Conservation (phyloP, 2,797 vertebrate genomes). For the Sarcophilus harrisii region DNA sequence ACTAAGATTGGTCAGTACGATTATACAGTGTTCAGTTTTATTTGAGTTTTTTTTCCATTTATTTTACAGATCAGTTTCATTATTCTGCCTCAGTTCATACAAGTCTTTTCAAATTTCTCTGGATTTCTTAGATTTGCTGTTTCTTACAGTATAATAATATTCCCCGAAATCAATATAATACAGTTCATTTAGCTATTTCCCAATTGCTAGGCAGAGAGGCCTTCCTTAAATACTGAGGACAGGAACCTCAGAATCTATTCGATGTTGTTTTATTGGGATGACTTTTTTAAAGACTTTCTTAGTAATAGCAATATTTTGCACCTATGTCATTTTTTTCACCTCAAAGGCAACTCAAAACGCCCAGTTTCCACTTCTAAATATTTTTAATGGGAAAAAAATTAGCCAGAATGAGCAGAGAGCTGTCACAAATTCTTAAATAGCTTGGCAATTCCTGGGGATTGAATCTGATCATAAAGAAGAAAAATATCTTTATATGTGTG, state of each 20-base stretch:
- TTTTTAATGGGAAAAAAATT: not conserved
- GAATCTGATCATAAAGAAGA: not conserved
- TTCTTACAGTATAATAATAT: not conserved
- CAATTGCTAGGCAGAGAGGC: not conserved
- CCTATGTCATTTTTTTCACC: conserved; percentile 44
- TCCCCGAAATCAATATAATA: not conserved
- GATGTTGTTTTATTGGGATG: not conserved
- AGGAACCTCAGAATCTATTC: not conserved
- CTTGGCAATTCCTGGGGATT: not conserved
- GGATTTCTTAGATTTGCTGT: not conserved
- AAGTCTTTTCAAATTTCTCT: not conserved
- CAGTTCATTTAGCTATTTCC: not conserved
- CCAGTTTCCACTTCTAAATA: conserved; percentile 4
- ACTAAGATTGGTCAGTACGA: not conserved
- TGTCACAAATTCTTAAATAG: not conserved
- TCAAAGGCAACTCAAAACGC: conserved; percentile 17
- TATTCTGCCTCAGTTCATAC: not conserved
- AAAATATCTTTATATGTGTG: not conserved
- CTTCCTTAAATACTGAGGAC: not conserved
- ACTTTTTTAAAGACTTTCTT: conserved; percentile 25
- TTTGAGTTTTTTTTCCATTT: not conserved
- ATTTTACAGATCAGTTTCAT: not conserved
- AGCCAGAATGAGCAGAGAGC: not conserved
- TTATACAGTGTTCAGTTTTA: not conserved
- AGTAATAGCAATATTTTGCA: not conserved